These are phyloP conservation scores for Merops nubicus DNA, from an alignment of 2,113 vertebrate species.

Conservation along the genomic window DNA sequence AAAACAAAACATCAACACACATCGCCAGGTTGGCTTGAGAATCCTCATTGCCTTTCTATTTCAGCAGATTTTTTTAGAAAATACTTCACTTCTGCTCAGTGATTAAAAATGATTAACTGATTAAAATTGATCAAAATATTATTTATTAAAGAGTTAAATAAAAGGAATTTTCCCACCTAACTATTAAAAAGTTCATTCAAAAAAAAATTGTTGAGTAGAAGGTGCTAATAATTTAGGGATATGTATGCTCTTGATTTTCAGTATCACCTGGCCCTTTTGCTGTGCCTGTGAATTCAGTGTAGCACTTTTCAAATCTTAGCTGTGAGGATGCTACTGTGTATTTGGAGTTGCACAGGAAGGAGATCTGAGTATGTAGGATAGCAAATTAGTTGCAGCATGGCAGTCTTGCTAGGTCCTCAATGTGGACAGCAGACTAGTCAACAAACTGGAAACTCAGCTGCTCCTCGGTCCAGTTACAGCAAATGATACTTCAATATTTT, in stretches of 20 bases:
- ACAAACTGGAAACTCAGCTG: neutral
- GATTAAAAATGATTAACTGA: too few relatives aligned
- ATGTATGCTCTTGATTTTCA: neutral
- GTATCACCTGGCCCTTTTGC: neutral
- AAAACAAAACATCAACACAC: constrained; percentile 47
- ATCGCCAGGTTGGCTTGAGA: constrained; percentile 50
- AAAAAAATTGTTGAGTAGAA: neutral
- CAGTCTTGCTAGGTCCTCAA: neutral
- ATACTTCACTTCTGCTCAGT: constrained; percentile 38
- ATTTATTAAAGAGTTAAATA: constrained; percentile 53
- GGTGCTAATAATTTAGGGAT: neutral
- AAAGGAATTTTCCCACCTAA: constrained; percentile 56
- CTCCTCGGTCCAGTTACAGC: neutral
- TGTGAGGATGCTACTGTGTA: neutral
- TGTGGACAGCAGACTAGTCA: neutral
- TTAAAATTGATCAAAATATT: constrained; percentile 49
- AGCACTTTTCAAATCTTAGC: neutral
- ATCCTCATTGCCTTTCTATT: constrained; percentile 31
- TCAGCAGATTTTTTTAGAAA: constrained; percentile 60
- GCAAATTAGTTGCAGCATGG: neutral
- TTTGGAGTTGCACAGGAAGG: neutral
- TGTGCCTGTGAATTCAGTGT: neutral
- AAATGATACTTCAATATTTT: neutral
- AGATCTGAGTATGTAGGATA: neutral
- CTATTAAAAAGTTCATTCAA: neutral